A percentile compares a stretch with the other conserved stretches of the same genome.
These are phyloP conservation scores for Atherix ibis DNA, from an alignment of 2,888 invertebrate genomes.

Conservation along the genomic window DNA sequence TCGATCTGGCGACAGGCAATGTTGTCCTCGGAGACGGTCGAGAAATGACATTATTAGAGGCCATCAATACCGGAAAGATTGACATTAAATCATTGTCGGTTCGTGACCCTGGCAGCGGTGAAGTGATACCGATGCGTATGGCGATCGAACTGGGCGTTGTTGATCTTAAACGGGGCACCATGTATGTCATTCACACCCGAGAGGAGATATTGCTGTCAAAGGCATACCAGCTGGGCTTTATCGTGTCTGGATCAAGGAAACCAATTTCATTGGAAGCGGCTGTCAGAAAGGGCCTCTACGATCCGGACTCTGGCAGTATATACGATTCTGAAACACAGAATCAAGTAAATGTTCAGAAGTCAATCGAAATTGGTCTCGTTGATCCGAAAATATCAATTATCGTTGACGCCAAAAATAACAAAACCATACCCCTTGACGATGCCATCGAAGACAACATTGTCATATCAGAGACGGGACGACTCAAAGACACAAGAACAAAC, in stretches of 20 bases:
- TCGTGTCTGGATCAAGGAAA: slow-evolving; percentile 48
- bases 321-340: slow-evolving; percentile 57
- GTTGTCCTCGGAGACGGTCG: slow-evolving; percentile 52
- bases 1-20: slow-evolving; percentile 51
- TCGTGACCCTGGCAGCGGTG: slow-evolving; percentile 55
- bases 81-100: slow-evolving; percentile 63
- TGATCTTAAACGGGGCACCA: slow-evolving; percentile 54
- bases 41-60: slow-evolving; percentile 51
- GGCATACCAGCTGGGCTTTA: slow-evolving; percentile 53
- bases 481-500: slow-evolving; percentile 56
- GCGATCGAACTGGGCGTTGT: slow-evolving; percentile 66
- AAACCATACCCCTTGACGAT: slow-evolving; percentile 56
- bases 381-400: slow-evolving; percentile 69
- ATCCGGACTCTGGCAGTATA: slow-evolving; percentile 51
- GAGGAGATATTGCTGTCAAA: slow-evolving; percentile 51
- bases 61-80: slow-evolving; percentile 58
- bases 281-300: slow-evolving; percentile 53
- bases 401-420: slow-evolving; percentile 56
- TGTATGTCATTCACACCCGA: slow-evolving; percentile 52
- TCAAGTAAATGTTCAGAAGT: slow-evolving; percentile 55
- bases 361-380: slow-evolving; percentile 61
- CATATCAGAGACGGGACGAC: slow-evolving; percentile 50
- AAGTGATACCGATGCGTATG: slow-evolving; percentile 60
- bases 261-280: slow-evolving; percentile 66
- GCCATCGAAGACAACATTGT: slow-evolving; percentile 55